A percentile compares a stretch with the other conserved stretches of the same genome.
These are phyloP conservation scores for Orestias chungarensis DNA, from an alignment of 2,797 vertebrate species.

Conservation along the genomic window DNA sequence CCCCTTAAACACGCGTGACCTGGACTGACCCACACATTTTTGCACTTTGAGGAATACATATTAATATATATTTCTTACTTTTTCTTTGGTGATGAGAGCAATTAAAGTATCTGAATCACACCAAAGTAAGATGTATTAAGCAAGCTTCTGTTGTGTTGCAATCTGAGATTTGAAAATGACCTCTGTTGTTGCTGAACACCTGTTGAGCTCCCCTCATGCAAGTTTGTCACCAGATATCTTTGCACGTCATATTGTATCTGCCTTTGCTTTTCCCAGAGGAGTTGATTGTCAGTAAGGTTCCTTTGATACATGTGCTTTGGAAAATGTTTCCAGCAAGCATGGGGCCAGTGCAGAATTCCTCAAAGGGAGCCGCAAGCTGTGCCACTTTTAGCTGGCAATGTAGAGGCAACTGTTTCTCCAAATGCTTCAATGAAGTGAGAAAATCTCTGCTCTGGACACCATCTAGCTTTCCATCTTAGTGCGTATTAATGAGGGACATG, in stretches of 20 bases:
- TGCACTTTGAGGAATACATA: background rate
- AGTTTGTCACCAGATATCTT: slow-evolving; percentile 11
- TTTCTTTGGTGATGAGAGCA: no score
- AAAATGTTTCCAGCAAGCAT: slow-evolving; percentile 41
- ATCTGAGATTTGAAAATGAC: slow-evolving; percentile 1
- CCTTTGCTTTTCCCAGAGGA: background rate
- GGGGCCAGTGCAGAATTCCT: background rate
- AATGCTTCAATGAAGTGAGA: background rate
- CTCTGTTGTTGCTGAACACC: slow-evolving; percentile 1
- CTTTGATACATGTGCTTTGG: slow-evolving; percentile 24
- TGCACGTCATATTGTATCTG: slow-evolving; percentile 17
- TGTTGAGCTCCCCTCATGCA: slow-evolving; percentile 3
- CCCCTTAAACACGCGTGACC: slow-evolving; percentile 61
- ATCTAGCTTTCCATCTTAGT: slow-evolving; percentile 30
- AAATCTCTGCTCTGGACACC: slow-evolving; percentile 20
- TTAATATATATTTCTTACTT: background rate
- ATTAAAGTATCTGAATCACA: background rate
- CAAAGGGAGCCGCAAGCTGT: background rate
- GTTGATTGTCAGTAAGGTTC: background rate
- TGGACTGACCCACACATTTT: slow-evolving; percentile 31
- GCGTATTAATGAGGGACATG: background rate
- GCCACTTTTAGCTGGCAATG: background rate
- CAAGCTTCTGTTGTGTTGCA: slow-evolving; percentile 5
- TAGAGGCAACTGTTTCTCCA: slow-evolving; percentile 36
- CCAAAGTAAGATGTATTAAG: background rate